These are phyloP conservation scores for Brachyistius frenatus DNA, from an alignment of 2,113 vertebrate genomes.

Conservation along the genomic window DNA sequence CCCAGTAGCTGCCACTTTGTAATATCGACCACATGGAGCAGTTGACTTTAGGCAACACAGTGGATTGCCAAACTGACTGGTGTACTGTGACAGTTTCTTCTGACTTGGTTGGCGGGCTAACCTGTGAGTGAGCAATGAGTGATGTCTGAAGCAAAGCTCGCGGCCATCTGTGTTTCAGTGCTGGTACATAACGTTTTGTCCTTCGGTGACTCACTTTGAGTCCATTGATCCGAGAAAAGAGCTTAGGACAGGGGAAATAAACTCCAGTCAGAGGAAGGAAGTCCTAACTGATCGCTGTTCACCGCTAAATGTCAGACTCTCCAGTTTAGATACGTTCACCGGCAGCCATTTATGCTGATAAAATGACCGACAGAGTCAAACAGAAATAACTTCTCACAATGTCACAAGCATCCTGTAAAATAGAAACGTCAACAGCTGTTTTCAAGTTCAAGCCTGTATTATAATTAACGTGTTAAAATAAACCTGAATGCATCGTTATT, in stretches of 20 bases:
- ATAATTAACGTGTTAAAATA: too few species aligned
- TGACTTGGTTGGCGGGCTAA: slow-evolving; percentile 74
- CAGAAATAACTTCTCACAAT: background rate
- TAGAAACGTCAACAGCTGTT: too few species aligned
- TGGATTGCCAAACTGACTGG: slow-evolving; percentile 56
- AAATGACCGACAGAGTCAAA: too few species aligned
- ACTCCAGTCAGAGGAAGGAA: slow-evolving; percentile 28
- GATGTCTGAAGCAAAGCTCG: slow-evolving; percentile 76
- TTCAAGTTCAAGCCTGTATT: too few species aligned
- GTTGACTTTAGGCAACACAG: slow-evolving; percentile 49
- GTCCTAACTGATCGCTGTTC: slow-evolving; percentile 14
- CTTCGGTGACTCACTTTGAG: slow-evolving; percentile 68
- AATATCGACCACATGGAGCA: slow-evolving; percentile 58
- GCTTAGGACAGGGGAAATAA: background rate
- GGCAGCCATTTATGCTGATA: too few species aligned
- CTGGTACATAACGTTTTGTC: slow-evolving; percentile 81
- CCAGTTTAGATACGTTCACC: background rate
- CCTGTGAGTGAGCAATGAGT: slow-evolving; percentile 78
- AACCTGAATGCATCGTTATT: too few species aligned
- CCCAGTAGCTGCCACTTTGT: slow-evolving; percentile 34
- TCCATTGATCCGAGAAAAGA: slow-evolving; percentile 38
- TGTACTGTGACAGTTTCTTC: slow-evolving; percentile 71
- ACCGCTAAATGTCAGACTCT: slow-evolving; percentile 41
- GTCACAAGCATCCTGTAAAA: too few species aligned
- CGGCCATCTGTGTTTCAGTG: slow-evolving; percentile 82